Evolutionary conservation across 53 echinoderm and acorn worm species (phyloP), one percentile per base, ranked within the genome.

Genomic region (Henricia sp.): DNA sequence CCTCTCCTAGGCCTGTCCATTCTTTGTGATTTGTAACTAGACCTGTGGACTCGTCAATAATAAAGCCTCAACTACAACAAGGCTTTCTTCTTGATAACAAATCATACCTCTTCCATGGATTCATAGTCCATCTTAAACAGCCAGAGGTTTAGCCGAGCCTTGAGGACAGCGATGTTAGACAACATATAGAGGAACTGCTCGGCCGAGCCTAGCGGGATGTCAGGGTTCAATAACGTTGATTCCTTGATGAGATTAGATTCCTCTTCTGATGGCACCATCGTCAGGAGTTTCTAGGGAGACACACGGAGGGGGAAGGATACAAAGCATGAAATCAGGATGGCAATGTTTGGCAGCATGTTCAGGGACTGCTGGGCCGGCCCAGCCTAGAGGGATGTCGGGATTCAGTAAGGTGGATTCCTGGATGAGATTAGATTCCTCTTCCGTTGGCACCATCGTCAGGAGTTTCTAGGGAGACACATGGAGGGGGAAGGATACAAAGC

Each of bases 71-170:
- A n/a, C n/a, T n/a, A n/a, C n/a, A n/a, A n/a, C n/a, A n/a, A n/a
- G n/a, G n/a, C n/a, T n/a, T n/a, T n/a, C n/a, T n/a, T n/a, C n/a
- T n/a, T n/a, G n/a, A n/a, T n/a, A n/a, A n/a, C n/a, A n/a, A n/a
- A n/a, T n/a, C 83, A 83, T 39, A 99, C 99, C 94, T 88, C 90
- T 68, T 99, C 99, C 94, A 94, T 82, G 26, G 74, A 80, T 36
- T 99, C 99, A 58, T 99, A 99, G 87, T 99, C 99, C 83, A 95
- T 91, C 86, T 99, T 99, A 59, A 97, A 96, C 59, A 99, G 85
- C 99, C 99, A 99, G 16, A 99, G 91, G 52, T 89, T 96, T n/a
- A 96, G 94, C 19, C 99, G 83, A 3, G 92, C 92, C 72, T 95
- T 94, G 44, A 97, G 75, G 10, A 88, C 94, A 9, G 73, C 87